Evolutionary conservation across 1,140 invertebrate species (phyloP), one percentile per base, ranked within the genome.

Genomic region (Chlorops oryzae): DNA sequence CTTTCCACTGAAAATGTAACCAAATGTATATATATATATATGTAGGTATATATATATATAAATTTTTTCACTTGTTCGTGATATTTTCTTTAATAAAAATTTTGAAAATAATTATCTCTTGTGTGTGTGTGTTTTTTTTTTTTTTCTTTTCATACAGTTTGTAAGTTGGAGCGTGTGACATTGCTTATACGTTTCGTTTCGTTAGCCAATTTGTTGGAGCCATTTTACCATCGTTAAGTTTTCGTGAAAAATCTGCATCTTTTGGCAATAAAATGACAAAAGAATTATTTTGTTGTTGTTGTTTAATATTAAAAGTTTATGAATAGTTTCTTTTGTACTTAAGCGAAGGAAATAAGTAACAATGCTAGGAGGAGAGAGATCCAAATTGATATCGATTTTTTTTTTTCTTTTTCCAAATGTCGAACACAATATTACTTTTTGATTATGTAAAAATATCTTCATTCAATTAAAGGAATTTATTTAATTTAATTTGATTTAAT

Each of bases 161-260:
- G 50, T 27, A 41, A 40, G 27, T 12, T 27, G 32, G 59, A 59
- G 64, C 64, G 64, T 67, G 67, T 67, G 59, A 57, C 55, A n/a
- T n/a, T n/a, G n/a, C n/a, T n/a, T n/a, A n/a, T n/a, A n/a, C n/a
- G n/a, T n/a, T n/a, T n/a, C n/a, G n/a, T n/a, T n/a, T n/a, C n/a
- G n/a, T n/a, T n/a, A n/a, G n/a, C n/a, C 37, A 39, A 17, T 45
- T n/a, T 23, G 20, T 53, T 66, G 68, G 69, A 71, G 69, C 69
- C 69, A 71, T 71, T n/a, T n/a, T 71, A 65, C 58, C 63, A 70
- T 71, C 68, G 63, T 65, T 71, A 71, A 65, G 68, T 71, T 71
- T n/a, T 71, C 69, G 69, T 71, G 63, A 63, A 71, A 71, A 71
- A 71, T 71, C 65, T 53, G 52, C 55, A 70, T 69, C 64, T 66